Base-by-base conservation (phyloP, 2,113 vertebrate genomes). In the Hippopotamus amphibius region DNA sequence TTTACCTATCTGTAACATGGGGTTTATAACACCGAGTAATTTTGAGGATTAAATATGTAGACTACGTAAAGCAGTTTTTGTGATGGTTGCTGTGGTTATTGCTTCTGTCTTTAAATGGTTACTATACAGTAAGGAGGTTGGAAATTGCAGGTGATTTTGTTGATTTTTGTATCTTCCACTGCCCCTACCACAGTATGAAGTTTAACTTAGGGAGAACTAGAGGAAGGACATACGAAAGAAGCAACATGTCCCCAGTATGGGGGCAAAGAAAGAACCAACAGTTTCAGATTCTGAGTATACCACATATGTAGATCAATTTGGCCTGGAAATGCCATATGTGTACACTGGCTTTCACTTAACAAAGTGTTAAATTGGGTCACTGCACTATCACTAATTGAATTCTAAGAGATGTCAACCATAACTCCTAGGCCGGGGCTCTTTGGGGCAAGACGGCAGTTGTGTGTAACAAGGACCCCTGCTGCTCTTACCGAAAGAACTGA, bases 331-430 rank as follows among this genome's bases (percentile, higher is more conserved):
- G 95, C 88, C 95, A 90, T 94, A 97, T 90, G 87, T 66, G 97
- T 96, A 98, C 94, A 94, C 90, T 96, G 98, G 81, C 94, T 98
- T 97, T 88, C 97, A 88, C 96, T 97, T 97, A 97, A 97, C 98
- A 98, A 98, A 98, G 89, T 93, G 84, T 97, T 98, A 97, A 98
- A 98, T 95, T 98, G 95, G 97, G 97, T 98, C 97, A 98, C 93
- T 94, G 97, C 97, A 97, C 97, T 97, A 97, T 96, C 93, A 96
- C 96, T 98, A 97, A 98, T 83, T 97, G 96, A 98, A 98, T 98
- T 98, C 97, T 98, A 98, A 98, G 96, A 97, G 97, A 97, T 95
- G 94, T 98, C 97, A 95, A 74, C 98, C 95, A 88, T 97, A 97
- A 97, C 61, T 79, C 82, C 96, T 96, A 83, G 74, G 93, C 91